Evolutionary conservation across 1,140 invertebrate species (phyloP), one percentile per base, ranked within the genome.

Genomic region (Alviniconcha marisindica): DNA sequence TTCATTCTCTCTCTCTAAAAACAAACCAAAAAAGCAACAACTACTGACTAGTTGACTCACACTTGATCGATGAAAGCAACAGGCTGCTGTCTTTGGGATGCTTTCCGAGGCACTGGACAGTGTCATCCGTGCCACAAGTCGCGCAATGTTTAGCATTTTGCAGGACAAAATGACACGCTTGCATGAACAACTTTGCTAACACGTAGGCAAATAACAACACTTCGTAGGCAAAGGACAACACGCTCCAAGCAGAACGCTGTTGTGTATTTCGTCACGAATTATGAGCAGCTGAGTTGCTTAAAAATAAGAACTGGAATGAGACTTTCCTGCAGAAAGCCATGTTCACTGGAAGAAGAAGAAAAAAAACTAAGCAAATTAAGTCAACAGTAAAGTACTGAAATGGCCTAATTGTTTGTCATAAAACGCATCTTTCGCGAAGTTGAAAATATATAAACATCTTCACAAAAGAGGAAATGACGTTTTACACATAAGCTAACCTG

Each of bases 401-500:
- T n/a, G n/a, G n/a, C n/a, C 60, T 10, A 12, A 66, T 66, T 18
- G 2, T 44, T 18, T 36, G 28, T 36, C 10, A 73, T 69, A 28
- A 12, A 21, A 51, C 7, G 48, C 48, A 2, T 73, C 28, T 36
- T 21, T 73, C 36, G n/a, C 60, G 12, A n/a, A n/a, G n/a, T n/a
- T n/a, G n/a, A n/a, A n/a, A n/a, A n/a, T n/a, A n/a, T n/a, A n/a
- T n/a, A n/a, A n/a, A n/a, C n/a, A n/a, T 36, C 56, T 60, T 24
- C 15, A 60, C 18, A 78, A 60, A 36, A 63, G 51, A 42, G 78
- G 78, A 80, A 80, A 12, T 80, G 54, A 80, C 78, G 78, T 80
- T 66, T 66, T 28, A 40, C 78, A 80, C 78, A 66, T 66, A 60
- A 44, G 77, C 56, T 14, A 38, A 66, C 28, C 36, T 80, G 78